Evolutionary conservation across 2,888 invertebrate genomes (phyloP), one percentile per base, ranked within the genome.

Genomic region (Lasius fuliginosus): DNA sequence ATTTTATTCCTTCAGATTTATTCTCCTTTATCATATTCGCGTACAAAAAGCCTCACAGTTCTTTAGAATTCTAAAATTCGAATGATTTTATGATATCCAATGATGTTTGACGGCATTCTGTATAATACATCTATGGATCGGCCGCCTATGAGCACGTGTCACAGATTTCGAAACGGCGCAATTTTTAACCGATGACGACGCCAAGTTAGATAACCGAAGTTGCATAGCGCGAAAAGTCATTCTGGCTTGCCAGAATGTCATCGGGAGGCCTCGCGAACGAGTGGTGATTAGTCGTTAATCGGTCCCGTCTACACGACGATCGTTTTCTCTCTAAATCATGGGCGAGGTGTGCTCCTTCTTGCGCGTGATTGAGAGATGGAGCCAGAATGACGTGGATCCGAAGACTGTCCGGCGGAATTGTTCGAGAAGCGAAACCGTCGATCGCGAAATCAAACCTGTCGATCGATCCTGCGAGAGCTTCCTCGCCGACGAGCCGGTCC

Each of bases 151-250:
- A 67, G 12, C 18, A 11, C 23, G 56, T 42, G 71, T 42, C 62
- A 3, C 36, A 56, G 33, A 69, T 90, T 89, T 89, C 87, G 89
- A 79, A 86, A 89, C 33, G 18, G 68, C 18, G 85, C 83, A 56
- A 85, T 82, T 90, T 92, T 91, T 91, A 90, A 91, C 89, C 84
- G 89, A 88, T 90, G 92, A 91, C 91, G 90, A 86, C 82, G 76
- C 67, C 85, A 84, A 69, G 89, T 92, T 92, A 89, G 92, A 88
- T 92, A 92, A 91, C 86, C 83, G 49, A 81, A 74, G 40, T 76
- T 81, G 65, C 84, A 71, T 84, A 53, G 76, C 56, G 6, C 36
- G 18, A 30, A 85, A 84, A 64, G 3, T 85, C 23, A 64, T 49
- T 15, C 30, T 23, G 8, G 40, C 12, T 49, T 84, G 85, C 83